phyloP scores from a whole-genome alignment of 1,140 invertebrate genomes.

The Drosophila arizonae region DNA sequence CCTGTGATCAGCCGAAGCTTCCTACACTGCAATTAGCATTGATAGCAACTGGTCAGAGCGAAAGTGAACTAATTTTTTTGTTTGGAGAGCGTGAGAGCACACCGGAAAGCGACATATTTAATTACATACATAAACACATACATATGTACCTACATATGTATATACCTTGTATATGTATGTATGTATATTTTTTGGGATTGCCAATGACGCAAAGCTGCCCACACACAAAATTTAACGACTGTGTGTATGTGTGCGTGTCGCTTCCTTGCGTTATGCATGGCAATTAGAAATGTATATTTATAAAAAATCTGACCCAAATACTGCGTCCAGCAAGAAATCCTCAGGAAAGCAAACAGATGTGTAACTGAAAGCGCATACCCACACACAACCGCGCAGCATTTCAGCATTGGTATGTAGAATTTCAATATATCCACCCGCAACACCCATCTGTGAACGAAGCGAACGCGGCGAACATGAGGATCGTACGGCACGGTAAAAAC shows the following conservation, averaged over 20 bases:
- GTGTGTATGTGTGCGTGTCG: constrained; percentile 14
- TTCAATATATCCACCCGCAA: constrained; percentile 43
- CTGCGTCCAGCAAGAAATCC: constrained; percentile 59
- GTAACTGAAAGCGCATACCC: background rate
- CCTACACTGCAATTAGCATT: constrained; percentile 21
- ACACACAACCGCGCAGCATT: background rate
- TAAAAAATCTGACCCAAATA: constrained; percentile 71
- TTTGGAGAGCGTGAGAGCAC: constrained; percentile 13
- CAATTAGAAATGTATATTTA: constrained; percentile 69
- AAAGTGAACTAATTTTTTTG: background rate
- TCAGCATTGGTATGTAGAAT: constrained; percentile 4
- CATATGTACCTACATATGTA: background rate
- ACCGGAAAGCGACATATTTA: constrained; percentile 15
- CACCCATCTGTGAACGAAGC: constrained; percentile 22
- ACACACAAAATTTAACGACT: constrained; percentile 10
- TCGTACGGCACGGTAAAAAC: constrained; percentile 28
- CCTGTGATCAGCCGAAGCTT: constrained; percentile 14
- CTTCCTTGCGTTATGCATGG: constrained; percentile 59
- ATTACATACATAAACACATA: background rate
- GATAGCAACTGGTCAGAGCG: constrained; percentile 22
- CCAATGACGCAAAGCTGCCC: constrained; percentile 37
- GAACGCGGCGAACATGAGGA: constrained; percentile 30
- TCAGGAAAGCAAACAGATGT: constrained; percentile 44
- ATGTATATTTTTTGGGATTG: constrained; percentile 32
- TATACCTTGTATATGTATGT: background rate